Evolutionary conservation across 2,113 vertebrate species (phyloP).

Genomic region (Talpa occidentalis): DNA sequence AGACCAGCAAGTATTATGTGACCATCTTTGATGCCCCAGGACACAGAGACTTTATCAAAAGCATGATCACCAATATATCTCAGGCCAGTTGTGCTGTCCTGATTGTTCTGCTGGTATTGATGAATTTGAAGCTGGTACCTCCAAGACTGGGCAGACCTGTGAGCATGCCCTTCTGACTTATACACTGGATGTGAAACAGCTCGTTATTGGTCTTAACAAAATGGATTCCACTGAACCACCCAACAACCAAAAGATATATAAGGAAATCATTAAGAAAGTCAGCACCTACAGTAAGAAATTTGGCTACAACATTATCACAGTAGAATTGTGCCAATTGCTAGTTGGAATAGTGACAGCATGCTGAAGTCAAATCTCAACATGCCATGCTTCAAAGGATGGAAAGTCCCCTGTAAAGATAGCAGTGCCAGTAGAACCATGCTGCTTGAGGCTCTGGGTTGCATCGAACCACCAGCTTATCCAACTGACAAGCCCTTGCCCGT

Average conservation of each 20-base stretch:
- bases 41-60: neutral
- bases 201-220: neutral
- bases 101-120: neutral
- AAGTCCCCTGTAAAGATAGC: no score
- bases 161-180: no score
- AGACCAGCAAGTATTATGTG: neutral
- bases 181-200: neutral
- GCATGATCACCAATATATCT: neutral
- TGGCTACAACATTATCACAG: neutral
- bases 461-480: no score
- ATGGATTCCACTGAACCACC: neutral
- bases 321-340: neutral
- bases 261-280: neutral
- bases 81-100: neutral
- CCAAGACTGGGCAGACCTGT: neutral
- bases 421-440: no score
- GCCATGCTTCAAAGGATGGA: no score
- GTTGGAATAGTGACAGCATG: neutral
- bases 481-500: no score
- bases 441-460: no score
- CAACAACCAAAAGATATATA: neutral
- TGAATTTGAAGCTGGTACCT: neutral
- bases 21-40: neutral
- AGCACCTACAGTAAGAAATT: neutral
- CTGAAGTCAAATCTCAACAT: neutral